Evolutionary conservation across 2,797 vertebrate species (phyloP), one percentile per base, ranked within the genome.

Genomic region (Muscicapa comitata): DNA sequence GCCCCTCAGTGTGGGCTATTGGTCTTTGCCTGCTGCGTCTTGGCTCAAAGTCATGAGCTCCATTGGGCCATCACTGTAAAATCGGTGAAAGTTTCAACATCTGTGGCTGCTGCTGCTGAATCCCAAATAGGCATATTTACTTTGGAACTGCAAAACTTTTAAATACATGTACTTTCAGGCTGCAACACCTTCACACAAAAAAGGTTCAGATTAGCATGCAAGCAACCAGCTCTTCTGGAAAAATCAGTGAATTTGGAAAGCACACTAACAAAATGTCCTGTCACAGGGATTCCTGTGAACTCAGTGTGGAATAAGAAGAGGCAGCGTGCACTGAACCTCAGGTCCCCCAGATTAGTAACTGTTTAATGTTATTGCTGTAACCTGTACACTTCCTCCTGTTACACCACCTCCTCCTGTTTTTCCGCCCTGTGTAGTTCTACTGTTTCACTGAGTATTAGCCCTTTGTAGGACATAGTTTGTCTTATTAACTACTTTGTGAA

Each of bases 401-500:
- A 62, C 24, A 86, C 67, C 50, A 81, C 33, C 90, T 72, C 61
- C 79, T 91, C 65, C 77, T 76, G n/a, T 57, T 88, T 76, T 92
- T 93, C 74, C 51, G 8, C 53, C 23, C 66, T n/a, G 3, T 24
- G 47, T 47, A 42, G 61, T 90, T 96, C 86, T 91, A 68, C 73
- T 47, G 62, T 96, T 93, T 96, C 91, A 75, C 43, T 0, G 0
- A 61, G 26, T 47, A 38, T 67, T 48, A 80, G 65, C 57, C 86
- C 70, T 28, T 57, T 53, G 51, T 4, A 17, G 33, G 62, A 47
- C 68, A 16, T 7, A 90, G 62, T 84, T 93, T 86, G 37, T 94
- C 81, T 94, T 90, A 93, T 70, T 81, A 94, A 90, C 82, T 93
- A 20, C 79, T 73, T 90, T 37, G 11, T 73, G 67, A 84, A 93